Conservation (phyloP, 2,888 invertebrate species). For the Pecten maximus region DNA sequence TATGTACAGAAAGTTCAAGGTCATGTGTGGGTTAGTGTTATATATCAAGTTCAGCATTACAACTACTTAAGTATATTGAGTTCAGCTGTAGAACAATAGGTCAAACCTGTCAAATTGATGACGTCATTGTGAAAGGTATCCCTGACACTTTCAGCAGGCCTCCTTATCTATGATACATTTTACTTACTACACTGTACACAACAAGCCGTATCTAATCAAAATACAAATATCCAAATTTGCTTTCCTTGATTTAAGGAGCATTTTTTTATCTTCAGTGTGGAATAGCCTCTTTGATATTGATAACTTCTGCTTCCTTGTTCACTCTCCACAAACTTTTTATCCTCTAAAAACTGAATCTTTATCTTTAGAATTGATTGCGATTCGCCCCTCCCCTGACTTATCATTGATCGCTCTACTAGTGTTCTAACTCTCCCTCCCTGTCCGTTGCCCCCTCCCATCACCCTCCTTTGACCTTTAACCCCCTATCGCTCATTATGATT, state of each 20-base stretch:
- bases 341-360: background rate
- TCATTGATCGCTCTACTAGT: background rate
- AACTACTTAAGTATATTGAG: background rate
- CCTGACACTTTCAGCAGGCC: background rate
- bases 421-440: background rate
- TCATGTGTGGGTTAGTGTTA: background rate
- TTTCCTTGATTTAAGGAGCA: background rate
- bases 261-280: background rate
- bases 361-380: background rate
- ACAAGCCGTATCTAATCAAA: background rate
- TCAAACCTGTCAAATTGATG: background rate
- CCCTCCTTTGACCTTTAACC: background rate
- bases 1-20: background rate
- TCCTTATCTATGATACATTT: background rate
- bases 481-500: background rate
- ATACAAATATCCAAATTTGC: background rate
- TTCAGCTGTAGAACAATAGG: background rate
- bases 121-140: background rate
- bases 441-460: background rate
- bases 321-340: background rate
- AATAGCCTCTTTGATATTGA: background rate
- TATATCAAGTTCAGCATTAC: background rate
- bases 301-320: background rate
- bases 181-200: background rate
- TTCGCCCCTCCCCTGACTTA: background rate